phyloP scores from a whole-genome alignment of 64 coral and sea anemone species.

The Catalaphyllia jardinei region DNA sequence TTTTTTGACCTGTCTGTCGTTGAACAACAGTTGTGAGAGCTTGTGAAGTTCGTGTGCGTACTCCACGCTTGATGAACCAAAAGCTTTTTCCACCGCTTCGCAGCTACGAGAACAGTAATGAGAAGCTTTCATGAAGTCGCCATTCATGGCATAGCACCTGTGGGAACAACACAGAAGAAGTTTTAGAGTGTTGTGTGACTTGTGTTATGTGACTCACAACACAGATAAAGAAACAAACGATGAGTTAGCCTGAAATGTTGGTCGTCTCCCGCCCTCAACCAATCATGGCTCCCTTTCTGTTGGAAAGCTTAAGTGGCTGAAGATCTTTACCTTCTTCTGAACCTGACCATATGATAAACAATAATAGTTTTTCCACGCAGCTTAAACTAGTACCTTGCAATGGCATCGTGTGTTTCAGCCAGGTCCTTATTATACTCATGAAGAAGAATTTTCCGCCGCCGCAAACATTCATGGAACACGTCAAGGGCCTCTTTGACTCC shows the following conservation, averaged over 20 bases:
- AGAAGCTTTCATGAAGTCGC: constrained; percentile 86
- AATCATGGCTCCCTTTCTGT: too few relatives aligned
- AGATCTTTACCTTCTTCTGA: too few relatives aligned
- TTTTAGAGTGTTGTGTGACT: neutral
- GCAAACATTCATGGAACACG: constrained; percentile 75
- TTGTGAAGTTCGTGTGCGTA: constrained; percentile 95
- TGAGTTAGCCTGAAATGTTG: too few relatives aligned
- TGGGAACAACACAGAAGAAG: neutral
- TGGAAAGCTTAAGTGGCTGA: too few relatives aligned
- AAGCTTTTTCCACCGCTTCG: constrained; percentile 80
- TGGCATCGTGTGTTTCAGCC: constrained; percentile 92
- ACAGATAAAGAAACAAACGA: too few relatives aligned
- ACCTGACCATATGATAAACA: too few relatives aligned
- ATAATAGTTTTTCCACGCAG: neutral
- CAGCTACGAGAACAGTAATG: constrained; percentile 84
- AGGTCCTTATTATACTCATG: constrained; percentile 81
- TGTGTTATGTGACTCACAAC: too few relatives aligned
- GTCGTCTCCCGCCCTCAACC: too few relatives aligned
- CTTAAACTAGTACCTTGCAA: constrained; percentile 59
- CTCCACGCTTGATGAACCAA: constrained; percentile 89
- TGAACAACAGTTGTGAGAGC: constrained; percentile 81
- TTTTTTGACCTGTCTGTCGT: constrained; percentile 87
- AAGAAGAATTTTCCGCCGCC: constrained; percentile 66
- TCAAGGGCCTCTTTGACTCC: constrained; percentile 78
- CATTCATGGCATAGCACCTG: constrained; percentile 91